These are phyloP conservation scores for Pteria penguin DNA, from an alignment of 2,888 invertebrate genomes.

Conservation along the genomic window DNA sequence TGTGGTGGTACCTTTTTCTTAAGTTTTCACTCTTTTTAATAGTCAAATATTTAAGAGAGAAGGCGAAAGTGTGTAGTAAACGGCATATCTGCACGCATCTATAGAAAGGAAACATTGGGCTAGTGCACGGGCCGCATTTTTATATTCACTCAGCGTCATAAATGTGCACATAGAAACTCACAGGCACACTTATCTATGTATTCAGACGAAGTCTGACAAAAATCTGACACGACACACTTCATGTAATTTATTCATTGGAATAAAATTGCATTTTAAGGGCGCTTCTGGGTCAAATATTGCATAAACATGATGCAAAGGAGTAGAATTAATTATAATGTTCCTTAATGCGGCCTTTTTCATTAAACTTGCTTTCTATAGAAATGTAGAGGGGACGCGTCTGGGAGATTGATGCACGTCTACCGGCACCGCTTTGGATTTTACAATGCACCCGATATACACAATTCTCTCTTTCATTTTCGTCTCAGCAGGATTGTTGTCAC, in stretches of 20 bases:
- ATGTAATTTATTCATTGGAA: slow-evolving; percentile 19
- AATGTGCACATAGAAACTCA: too few species aligned
- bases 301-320: background rate
- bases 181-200: background rate
- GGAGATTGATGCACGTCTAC: background rate
- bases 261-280: slow-evolving; percentile 5
- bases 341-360: background rate
- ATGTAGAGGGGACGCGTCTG: background rate
- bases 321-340: slow-evolving; percentile 6
- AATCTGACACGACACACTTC: background rate
- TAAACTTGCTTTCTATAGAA: background rate
- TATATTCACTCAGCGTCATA: too few species aligned
- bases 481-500: background rate
- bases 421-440: too few species aligned
- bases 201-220: background rate
- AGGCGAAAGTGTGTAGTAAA: too few species aligned
- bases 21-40: too few species aligned
- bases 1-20: too few species aligned
- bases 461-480: background rate
- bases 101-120: too few species aligned
- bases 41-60: too few species aligned
- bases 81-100: too few species aligned
- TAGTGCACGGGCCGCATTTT: too few species aligned
- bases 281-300: slow-evolving; percentile 12
- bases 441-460: background rate